Percentiles rank a stretch among this genome's conserved stretches.
Evolutionary conservation across 2,888 invertebrate species (phyloP).

Genomic region (Eilema caniola): DNA sequence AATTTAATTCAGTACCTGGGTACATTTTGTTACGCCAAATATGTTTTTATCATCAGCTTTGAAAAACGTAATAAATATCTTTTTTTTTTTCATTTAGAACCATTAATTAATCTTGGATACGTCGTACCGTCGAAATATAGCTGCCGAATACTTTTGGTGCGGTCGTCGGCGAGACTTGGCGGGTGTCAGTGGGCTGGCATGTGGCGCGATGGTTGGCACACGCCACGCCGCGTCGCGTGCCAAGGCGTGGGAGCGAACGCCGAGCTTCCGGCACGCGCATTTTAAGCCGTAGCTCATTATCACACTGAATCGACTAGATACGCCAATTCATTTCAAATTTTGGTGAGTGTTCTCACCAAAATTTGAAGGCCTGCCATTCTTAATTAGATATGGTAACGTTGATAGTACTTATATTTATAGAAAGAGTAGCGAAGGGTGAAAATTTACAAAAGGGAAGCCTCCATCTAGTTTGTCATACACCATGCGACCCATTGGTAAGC

Average conservation of each 20-base stretch:
- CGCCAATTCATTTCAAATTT: constrained; percentile 30
- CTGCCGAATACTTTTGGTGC: constrained; percentile 23
- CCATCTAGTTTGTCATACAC: no score
- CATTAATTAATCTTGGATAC: constrained; percentile 31
- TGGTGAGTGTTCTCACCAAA: constrained; percentile 9
- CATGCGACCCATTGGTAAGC: no score
- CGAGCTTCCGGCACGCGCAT: constrained; percentile 75
- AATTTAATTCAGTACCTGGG: neutral
- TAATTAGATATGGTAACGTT: neutral
- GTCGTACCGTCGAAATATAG: constrained; percentile 56
- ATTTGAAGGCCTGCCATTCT: neutral
- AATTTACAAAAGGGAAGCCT: no score
- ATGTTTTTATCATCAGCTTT: neutral
- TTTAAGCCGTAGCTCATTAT: constrained; percentile 25
- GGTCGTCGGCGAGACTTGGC: constrained; percentile 28
- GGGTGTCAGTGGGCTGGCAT: constrained; percentile 32
- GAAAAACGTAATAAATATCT: neutral
- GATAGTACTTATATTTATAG: neutral
- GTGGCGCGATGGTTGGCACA: constrained; percentile 48
- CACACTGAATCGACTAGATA: constrained; percentile 38
- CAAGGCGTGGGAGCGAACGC: constrained; percentile 79
- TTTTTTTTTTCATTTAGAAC: neutral
- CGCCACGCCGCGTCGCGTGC: constrained; percentile 69
- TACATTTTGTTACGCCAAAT: neutral
- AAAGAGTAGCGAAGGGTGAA: no score